Conservation (phyloP, 2,888 invertebrate species). For the Tetranychus truncatus region DNA sequence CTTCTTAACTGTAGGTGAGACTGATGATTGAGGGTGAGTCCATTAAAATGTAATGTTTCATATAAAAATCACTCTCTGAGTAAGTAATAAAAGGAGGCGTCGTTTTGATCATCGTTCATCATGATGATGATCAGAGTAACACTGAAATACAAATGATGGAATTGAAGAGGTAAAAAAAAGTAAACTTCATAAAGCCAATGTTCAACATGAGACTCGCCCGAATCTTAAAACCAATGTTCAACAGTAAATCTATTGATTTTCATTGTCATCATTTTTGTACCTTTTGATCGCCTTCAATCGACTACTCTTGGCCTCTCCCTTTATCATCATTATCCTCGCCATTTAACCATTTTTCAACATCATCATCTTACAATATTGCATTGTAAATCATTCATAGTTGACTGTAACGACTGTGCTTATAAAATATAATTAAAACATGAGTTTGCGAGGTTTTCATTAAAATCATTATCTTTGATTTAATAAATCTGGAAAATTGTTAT, state of each 20-base stretch:
- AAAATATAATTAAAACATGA: too few relatives aligned
- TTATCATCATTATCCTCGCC: neutral
- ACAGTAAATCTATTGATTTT: neutral
- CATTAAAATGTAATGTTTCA: neutral
- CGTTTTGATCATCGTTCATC: neutral
- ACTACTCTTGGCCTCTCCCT: neutral
- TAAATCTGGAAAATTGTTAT: too few relatives aligned
- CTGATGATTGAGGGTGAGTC: neutral
- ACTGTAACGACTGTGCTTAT: too few relatives aligned
- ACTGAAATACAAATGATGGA: neutral
- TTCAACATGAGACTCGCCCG: neutral
- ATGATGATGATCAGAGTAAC: neutral
- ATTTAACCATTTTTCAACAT: neutral
- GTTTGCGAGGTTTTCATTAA: too few relatives aligned
- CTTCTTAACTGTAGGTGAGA: neutral
- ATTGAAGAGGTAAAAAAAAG: neutral
- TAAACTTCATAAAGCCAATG: neutral
- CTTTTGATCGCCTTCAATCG: neutral
- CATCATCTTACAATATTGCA: neutral
- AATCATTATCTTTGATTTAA: too few relatives aligned
- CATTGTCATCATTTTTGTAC: neutral
- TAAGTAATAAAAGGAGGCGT: neutral
- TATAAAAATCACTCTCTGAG: neutral
- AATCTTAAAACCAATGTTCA: neutral
- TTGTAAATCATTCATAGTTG: too few relatives aligned